Percentiles rank a stretch among this genome's conserved stretches.
Conservation (phyloP, 2,797 vertebrate species). For the Rhinella marina region DNA sequence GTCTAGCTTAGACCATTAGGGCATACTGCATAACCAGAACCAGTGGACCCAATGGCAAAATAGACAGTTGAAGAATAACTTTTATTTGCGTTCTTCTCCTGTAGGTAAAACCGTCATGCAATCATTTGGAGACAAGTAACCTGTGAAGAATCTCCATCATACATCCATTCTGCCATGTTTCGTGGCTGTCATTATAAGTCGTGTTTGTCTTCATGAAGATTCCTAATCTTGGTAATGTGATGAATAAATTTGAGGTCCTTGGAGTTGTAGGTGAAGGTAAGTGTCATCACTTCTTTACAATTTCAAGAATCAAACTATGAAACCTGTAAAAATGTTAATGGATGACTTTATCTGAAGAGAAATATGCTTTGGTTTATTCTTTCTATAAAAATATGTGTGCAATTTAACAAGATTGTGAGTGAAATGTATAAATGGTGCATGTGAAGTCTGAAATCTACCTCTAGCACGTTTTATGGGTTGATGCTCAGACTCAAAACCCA, state of each 20-base stretch:
- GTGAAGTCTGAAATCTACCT: not conserved
- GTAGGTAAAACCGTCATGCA: slow-evolving; percentile 32
- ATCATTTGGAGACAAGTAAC: slow-evolving; percentile 50
- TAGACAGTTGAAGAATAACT: not conserved
- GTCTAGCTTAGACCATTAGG: no score
- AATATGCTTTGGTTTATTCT: no score
- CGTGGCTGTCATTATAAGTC: slow-evolving; percentile 73
- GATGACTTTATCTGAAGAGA: no score
- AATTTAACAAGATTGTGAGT: not conserved
- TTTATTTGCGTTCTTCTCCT: not conserved
- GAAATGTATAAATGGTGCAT: not conserved
- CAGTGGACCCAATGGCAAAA: not conserved
- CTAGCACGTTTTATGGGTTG: not conserved
- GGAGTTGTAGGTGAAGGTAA: slow-evolving; percentile 99
- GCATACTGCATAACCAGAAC: not conserved
- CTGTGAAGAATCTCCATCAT: slow-evolving; percentile 61
- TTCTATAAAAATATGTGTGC: no score
- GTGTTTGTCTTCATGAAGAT: slow-evolving; percentile 98
- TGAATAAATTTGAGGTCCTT: slow-evolving; percentile 99
- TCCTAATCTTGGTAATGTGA: slow-evolving; percentile 97
- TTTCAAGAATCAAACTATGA: not conserved
- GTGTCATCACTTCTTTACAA: slow-evolving; percentile 60
- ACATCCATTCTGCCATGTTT: slow-evolving; percentile 76
- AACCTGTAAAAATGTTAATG: not conserved
- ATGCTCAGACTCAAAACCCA: not conserved